A percentile compares a stretch with the other conserved stretches of the same genome.
Conservation (phyloP, 2,888 invertebrate species). For the Cryptocephalus primarius region DNA sequence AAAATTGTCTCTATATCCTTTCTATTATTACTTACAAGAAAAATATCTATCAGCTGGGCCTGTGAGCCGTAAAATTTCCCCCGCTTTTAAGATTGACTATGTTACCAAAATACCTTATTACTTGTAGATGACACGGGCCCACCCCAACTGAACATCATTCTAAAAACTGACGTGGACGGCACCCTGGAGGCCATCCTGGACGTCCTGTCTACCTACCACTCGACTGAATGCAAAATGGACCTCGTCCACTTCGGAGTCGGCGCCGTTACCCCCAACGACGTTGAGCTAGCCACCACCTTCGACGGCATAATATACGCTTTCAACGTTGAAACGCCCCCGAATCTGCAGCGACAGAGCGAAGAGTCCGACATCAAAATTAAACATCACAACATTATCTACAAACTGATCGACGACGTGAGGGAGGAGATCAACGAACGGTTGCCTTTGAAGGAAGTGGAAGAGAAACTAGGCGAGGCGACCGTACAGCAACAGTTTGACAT, state of each 20-base stretch:
- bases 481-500: constrained; percentile 76
- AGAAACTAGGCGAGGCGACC: constrained; percentile 70
- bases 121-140: constrained; percentile 6
- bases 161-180: constrained; percentile 87
- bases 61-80: too few relatives aligned
- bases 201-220: constrained; percentile 76
- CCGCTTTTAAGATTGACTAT: too few relatives aligned
- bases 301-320: constrained; percentile 80
- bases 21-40: too few relatives aligned
- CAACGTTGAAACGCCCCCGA: constrained; percentile 54
- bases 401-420: constrained; percentile 80
- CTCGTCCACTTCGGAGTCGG: constrained; percentile 89
- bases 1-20: too few relatives aligned
- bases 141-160: constrained; percentile 34
- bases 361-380: constrained; percentile 48
- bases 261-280: constrained; percentile 66
- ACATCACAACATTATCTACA: constrained; percentile 83
- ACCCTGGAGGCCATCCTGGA: constrained; percentile 92
- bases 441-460: constrained; percentile 63
- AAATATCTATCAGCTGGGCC: too few relatives aligned
- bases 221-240: constrained; percentile 66
- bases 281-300: constrained; percentile 70
- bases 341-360: constrained; percentile 42
- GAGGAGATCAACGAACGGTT: constrained; percentile 62
- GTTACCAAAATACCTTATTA: background rate